Evolutionary conservation across 2,888 invertebrate species (phyloP).

Genomic region (Podotricha telesiphe): DNA sequence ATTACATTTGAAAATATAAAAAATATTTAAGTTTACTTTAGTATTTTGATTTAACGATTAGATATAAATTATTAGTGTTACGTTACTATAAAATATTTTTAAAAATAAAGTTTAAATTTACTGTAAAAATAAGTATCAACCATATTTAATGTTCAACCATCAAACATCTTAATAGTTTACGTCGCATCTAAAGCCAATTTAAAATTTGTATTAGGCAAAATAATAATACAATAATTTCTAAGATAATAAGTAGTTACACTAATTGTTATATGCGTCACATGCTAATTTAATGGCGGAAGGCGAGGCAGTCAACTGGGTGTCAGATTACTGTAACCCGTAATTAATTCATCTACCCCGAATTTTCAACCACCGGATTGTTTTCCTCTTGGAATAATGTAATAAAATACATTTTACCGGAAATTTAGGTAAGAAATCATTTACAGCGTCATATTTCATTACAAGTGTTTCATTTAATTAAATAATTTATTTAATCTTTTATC

Average conservation of each 20-base stretch:
- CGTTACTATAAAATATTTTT: too few species aligned
- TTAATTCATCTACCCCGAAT: conserved; percentile 62
- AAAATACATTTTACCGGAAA: conserved; percentile 42
- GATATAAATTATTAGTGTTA: too few species aligned
- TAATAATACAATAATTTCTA: conserved; percentile 35
- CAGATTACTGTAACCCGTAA: conserved; percentile 63
- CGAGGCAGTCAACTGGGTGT: conserved; percentile 55
- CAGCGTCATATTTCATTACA: conserved; percentile 3
- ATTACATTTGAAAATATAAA: too few species aligned
- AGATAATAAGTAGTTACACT: conserved; percentile 35
- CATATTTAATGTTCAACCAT: too few species aligned
- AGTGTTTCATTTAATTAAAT: background rate
- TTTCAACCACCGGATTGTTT: conserved; percentile 49
- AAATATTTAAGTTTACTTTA: too few species aligned
- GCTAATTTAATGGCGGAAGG: conserved; percentile 47
- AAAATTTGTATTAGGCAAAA: conserved; percentile 1
- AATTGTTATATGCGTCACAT: conserved; percentile 39
- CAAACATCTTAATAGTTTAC: too few species aligned
- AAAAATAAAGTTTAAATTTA: too few species aligned
- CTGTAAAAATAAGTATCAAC: too few species aligned
- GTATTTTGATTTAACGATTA: too few species aligned
- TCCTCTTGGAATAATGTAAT: conserved; percentile 40
- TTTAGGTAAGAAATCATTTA: conserved; percentile 30
- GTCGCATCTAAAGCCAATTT: background rate
- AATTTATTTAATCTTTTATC: background rate